These are phyloP conservation scores for Aramus guarauna DNA, from an alignment of 2,113 vertebrate species.

Conservation along the genomic window DNA sequence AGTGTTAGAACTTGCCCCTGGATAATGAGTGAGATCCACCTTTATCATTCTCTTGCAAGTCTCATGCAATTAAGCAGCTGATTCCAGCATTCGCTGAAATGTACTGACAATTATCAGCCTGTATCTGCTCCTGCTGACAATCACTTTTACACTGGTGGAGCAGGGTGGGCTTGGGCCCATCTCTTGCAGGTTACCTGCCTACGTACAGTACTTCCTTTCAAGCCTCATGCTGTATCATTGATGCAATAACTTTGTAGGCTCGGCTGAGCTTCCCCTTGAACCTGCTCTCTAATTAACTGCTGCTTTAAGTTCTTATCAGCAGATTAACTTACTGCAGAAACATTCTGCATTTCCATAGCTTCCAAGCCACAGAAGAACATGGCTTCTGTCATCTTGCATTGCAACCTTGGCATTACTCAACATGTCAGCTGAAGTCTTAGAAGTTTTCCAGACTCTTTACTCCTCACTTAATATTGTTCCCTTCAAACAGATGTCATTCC, in stretches of 20 bases:
- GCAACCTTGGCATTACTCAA: not conserved
- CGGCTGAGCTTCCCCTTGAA: slow-evolving; percentile 25
- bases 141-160: not conserved
- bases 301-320: slow-evolving; percentile 46
- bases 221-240: not conserved
- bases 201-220: not conserved
- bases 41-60: not conserved
- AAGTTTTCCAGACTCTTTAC: slow-evolving; percentile 36
- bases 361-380: not conserved
- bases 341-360: slow-evolving; percentile 15
- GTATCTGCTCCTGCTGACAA: not conserved
- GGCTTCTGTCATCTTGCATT: not conserved
- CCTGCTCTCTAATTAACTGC: slow-evolving; percentile 42
- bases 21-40: slow-evolving; percentile 19
- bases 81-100: not conserved
- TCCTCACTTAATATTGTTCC: not conserved
- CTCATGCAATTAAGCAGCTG: not conserved
- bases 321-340: slow-evolving; percentile 32
- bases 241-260: not conserved
- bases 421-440: not conserved
- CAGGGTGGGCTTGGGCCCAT: not conserved
- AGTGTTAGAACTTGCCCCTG: slow-evolving; percentile 53
- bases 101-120: not conserved
- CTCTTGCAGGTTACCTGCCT: not conserved
- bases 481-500: not conserved